Base-by-base conservation (phyloP, 1,140 invertebrate genomes). In the Helicoverpa zea region DNA sequence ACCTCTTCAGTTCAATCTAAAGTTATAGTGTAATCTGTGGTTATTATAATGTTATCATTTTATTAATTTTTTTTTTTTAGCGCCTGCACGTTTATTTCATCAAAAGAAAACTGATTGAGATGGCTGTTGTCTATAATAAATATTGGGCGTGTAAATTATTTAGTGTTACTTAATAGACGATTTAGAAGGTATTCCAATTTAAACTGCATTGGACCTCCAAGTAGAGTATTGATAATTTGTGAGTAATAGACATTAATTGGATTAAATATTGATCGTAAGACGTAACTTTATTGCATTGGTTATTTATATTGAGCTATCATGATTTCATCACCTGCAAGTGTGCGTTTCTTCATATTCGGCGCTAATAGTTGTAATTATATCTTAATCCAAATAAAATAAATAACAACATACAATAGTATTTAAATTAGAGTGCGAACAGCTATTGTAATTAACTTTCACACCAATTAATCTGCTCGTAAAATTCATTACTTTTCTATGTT, bases 331-430 rank as follows among this genome's bases (percentile, higher is more conserved):
- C 35, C 7, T 35, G 35, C 23, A 23, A 23, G 23, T 23, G 23
- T 23, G 3, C 35, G 35, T 35, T 5, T 35, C 35, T 35, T 35
- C 35, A 35, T 35, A 35, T 35, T 35, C 35, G 35, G 35, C 35
- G 35, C 7, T 35, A 35, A 35, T 35, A 35, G 35, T 35, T 35
- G 35, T 35, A 7, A 35, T 35, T 35, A 35, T 35, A 35, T 35
- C 1, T 30, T 30, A 30, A 30, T 35, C 0, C 7, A 35, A 35
- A 35, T 35, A 35, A 35, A 35, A 35, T 35, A 35, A 35, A 35
- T 35, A 35, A 35, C 35, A 35, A 5, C 3, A 35, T 3, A 35
- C 35, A 35, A 35, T 5, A 35, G 35, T 98, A 43, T 43, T 35
- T 43, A 43, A 5, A 43, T 43, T 43, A 43, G 9, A 43, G 35